Conservation (phyloP, 1,140 invertebrate genomes). For the Aethina tumida region DNA sequence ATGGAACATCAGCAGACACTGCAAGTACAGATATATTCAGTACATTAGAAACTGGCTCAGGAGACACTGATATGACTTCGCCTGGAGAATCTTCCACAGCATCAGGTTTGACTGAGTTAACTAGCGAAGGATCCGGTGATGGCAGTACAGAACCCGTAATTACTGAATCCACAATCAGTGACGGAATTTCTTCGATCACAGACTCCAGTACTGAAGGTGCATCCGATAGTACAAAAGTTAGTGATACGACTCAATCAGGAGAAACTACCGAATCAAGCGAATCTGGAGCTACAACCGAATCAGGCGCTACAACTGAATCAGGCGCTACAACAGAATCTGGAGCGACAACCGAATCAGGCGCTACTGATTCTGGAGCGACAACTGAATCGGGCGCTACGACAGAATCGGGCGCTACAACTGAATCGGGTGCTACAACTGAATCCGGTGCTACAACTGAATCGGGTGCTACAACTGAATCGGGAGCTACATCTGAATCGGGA, state of each 20-base stretch:
- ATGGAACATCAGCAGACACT: constrained; percentile 29
- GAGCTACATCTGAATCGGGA: constrained; percentile 16
- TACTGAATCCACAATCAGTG: constrained; percentile 15
- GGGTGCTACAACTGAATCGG: constrained; percentile 13
- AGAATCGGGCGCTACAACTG: constrained; percentile 12
- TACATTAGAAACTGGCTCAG: background rate
- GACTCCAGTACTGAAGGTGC: constrained; percentile 10
- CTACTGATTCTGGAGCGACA: constrained; percentile 14
- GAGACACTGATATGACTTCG: background rate
- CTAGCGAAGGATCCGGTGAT: too few species aligned
- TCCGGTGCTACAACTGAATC: constrained; percentile 13
- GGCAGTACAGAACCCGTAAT: constrained; percentile 13
- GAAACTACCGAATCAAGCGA: constrained; percentile 11
- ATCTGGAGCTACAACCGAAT: constrained; percentile 5
- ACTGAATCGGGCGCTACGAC: constrained; percentile 3
- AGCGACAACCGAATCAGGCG: constrained; percentile 13
- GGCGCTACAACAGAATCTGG: constrained; percentile 9
- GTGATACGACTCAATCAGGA: constrained; percentile 9
- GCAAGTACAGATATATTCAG: too few species aligned
- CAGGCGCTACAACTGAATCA: constrained; percentile 10
- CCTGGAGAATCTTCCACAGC: constrained; percentile 1
- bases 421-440: constrained; percentile 8
- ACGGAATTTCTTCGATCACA: constrained; percentile 8
- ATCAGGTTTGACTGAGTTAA: too few species aligned
- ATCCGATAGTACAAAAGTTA: constrained; percentile 11